These are phyloP conservation scores for Chalcis sispes DNA, from an alignment of 2,888 invertebrate species.

Conservation along the genomic window DNA sequence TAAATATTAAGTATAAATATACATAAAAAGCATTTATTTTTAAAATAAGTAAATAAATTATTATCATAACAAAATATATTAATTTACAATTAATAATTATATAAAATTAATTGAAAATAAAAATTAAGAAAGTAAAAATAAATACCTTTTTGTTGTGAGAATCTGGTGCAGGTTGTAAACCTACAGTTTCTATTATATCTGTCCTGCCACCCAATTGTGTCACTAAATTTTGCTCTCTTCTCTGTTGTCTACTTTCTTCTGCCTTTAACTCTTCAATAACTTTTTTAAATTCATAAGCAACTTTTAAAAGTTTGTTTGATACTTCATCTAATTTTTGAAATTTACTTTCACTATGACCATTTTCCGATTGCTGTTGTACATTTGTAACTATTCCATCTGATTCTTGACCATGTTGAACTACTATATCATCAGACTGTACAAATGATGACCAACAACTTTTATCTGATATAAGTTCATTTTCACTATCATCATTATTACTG, in stretches of 20 bases:
- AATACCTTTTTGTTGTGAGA: conserved; percentile 85
- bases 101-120: background rate
- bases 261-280: conserved; percentile 86
- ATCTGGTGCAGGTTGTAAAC: conserved; percentile 80
- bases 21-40: background rate
- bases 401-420: conserved; percentile 71
- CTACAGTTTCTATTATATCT: conserved; percentile 77
- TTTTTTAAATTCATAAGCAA: conserved; percentile 84
- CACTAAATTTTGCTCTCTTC: conserved; percentile 73
- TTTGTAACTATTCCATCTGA: conserved; percentile 61
- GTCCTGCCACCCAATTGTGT: conserved; percentile 76
- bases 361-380: conserved; percentile 67
- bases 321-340: conserved; percentile 82
- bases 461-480: conserved; percentile 70
- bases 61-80: background rate
- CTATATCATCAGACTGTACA: conserved; percentile 71
- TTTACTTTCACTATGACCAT: conserved; percentile 69
- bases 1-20: background rate
- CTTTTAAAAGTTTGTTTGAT: conserved; percentile 82
- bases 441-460: conserved; percentile 74
- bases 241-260: conserved; percentile 80
- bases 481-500: conserved; percentile 74
- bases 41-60: conserved; percentile 1
- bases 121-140: background rate
- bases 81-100: background rate